These are phyloP conservation scores for Coendou prehensilis DNA, from an alignment of 2,797 vertebrate species.

Conservation along the genomic window DNA sequence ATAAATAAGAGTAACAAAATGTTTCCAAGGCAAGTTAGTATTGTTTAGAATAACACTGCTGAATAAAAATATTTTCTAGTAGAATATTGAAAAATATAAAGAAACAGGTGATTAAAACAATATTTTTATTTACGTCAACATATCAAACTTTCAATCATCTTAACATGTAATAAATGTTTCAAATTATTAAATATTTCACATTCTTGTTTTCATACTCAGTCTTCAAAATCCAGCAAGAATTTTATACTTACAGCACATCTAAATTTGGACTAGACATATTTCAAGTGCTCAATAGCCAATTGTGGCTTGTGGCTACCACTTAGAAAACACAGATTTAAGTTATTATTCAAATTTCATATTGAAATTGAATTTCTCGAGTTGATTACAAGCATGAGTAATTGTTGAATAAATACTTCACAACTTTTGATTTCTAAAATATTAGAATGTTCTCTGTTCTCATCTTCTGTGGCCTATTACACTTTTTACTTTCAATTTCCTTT, in stretches of 20 bases:
- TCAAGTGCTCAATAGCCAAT: neutral
- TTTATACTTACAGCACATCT: neutral
- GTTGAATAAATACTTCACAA: neutral
- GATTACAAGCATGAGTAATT: neutral
- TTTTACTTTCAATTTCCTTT: neutral
- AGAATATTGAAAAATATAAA: conserved; percentile 25
- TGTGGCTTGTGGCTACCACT: neutral
- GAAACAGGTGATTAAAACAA: conserved; percentile 24
- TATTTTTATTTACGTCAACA: neutral
- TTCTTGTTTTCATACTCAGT: neutral
- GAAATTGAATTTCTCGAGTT: conserved; percentile 14
- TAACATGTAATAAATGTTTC: neutral
- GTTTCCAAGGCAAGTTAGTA: conserved; percentile 50
- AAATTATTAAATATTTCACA: neutral
- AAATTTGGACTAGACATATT: neutral
- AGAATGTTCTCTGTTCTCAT: neutral
- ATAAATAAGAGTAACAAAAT: conserved; percentile 62
- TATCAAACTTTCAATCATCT: conserved; percentile 50
- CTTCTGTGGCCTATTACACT: neutral
- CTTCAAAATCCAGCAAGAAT: neutral
- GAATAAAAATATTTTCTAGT: conserved; percentile 42
- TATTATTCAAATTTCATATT: conserved; percentile 25
- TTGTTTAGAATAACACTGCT: conserved; percentile 4
- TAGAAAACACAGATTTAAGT: neutral
- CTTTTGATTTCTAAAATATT: conserved; percentile 7